Evolutionary conservation across 2,797 vertebrate species (phyloP), one percentile per base, ranked within the genome.

Genomic region (Miichthys miiuy): DNA sequence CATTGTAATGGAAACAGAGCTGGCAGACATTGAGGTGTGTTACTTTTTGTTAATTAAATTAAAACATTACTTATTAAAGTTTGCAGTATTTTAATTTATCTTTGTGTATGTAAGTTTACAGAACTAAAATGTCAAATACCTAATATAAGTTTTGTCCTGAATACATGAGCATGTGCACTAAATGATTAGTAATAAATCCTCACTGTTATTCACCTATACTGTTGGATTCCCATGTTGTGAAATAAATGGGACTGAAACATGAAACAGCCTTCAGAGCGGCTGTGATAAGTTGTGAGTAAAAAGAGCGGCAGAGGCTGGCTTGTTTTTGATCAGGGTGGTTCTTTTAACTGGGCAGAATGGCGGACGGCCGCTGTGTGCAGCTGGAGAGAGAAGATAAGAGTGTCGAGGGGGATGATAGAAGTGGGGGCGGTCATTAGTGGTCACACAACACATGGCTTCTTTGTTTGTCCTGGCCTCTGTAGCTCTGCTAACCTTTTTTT

Each of bases 331-430:
- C 79, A 70, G 55, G 64, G 57, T 11, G 69, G 75, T 68, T 75
- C 72, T 84, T 85, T 91, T 74, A 83, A 87, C 82, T 64, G 44
- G 47, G 65, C 46, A 58, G 77, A 81, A 64, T 75, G 62, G 81
- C 67, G 73, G 71, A 65, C 1, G 56, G 57, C 20, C 44, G 55
- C 48, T 70, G 21, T 71, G 50, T 87, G 70, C 86, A 90, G 89
- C 91, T 93, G 93, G 52, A 84, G 77, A 77, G 76, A 69, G 72
- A 44, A 90, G 91, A 91, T 91, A 91, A 91, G 88, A 57, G 77
- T 68, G 38, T 64, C 5, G 14, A 60, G 75, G 67, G 41, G 70
- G 72, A 8, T 25, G 84, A 66, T 52, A 17, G 77, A 57, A 63
- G 76, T 68, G 64, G 61, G 67, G 68, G 42, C 8, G 20, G 68